Evolutionary conservation across 1,140 invertebrate species (phyloP), one percentile per base, ranked within the genome.

Genomic region (Caenorhabditis brenneri): DNA sequence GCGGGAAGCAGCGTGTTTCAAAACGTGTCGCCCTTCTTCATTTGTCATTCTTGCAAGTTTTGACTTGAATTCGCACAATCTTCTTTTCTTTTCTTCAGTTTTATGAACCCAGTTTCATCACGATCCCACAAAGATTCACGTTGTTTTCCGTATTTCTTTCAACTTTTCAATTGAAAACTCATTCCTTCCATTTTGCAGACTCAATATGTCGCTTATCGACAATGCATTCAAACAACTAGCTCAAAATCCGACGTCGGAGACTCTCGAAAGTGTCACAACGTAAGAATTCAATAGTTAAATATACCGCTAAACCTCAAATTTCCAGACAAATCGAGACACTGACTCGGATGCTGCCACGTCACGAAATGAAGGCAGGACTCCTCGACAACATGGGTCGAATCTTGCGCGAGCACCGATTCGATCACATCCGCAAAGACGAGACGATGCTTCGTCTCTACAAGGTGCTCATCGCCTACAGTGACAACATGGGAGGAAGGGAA

Each of bases 281-380:
- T 74, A 74, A 74, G 65, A 36, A n/a, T 16, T n/a, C 15, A 10
- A 15, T 5, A 1, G 6, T n/a, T n/a, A n/a, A 29, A 0, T 29
- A 29, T 27, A 29, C 19, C 49, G n/a, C n/a, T n/a, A n/a, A n/a
- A n/a, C n/a, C n/a, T n/a, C n/a, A n/a, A 19, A 36, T 36, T 36
- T 65, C 1, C 65, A 74, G 65, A n/a, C 65, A 74, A 42, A 24
- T 74, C 36, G 65, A 74, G n/a, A 74, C 65, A n/a, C 22, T 74
- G 0, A 42, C 65, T 3, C 1, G 42, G 19, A 74, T 74, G 65
- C 33, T 74, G 7, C 6, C 19, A 0, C 15, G 16, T 15, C 19
- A 39, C 4, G 36, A 42, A 74, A 74, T 74, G 65, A 74, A 74
- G 15, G 10, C 36, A 10, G 36, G 10, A 42, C n/a, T 74, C 7